Conservation (phyloP, 2,113 vertebrate species). For the Pachycephala philippinensis region DNA sequence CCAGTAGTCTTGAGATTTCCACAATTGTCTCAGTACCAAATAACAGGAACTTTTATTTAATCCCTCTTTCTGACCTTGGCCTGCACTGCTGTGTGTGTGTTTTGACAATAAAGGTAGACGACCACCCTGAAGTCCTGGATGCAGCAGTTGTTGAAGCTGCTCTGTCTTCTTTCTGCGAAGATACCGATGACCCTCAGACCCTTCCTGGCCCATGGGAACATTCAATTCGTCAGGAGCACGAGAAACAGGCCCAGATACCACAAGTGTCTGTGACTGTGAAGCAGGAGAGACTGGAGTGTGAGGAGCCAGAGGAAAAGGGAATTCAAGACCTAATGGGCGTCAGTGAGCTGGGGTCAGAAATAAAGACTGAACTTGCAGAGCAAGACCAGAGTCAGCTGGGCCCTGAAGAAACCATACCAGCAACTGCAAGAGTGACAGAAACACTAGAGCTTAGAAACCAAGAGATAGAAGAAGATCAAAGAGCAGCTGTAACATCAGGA, state of each 20-base stretch:
- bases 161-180: constrained; percentile 90
- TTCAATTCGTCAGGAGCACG: constrained; percentile 73
- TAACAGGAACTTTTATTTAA: not conserved
- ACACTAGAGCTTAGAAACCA: constrained; percentile 70
- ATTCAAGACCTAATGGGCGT: constrained; percentile 74
- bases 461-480: constrained; percentile 69
- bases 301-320: constrained; percentile 74
- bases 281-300: constrained; percentile 75
- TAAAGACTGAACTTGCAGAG: constrained; percentile 75
- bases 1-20: not conserved
- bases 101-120: constrained; percentile 82
- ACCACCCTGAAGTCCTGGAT: constrained; percentile 92
- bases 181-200: constrained; percentile 87
- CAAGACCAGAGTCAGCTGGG: constrained; percentile 67
- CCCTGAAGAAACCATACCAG: constrained; percentile 53
- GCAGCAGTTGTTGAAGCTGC: constrained; percentile 95
- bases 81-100: constrained; percentile 12
- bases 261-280: constrained; percentile 76
- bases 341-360: constrained; percentile 68
- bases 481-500: constrained; percentile 26
- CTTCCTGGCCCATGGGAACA: constrained; percentile 91
- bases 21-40: not conserved
- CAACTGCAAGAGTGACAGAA: constrained; percentile 56
- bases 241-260: constrained; percentile 68
- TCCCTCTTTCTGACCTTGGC: not conserved